Percentiles rank a stretch among this genome's conserved stretches.
phyloP scores from a whole-genome alignment of 2,113 vertebrate genomes.

The Emberiza fucata region DNA sequence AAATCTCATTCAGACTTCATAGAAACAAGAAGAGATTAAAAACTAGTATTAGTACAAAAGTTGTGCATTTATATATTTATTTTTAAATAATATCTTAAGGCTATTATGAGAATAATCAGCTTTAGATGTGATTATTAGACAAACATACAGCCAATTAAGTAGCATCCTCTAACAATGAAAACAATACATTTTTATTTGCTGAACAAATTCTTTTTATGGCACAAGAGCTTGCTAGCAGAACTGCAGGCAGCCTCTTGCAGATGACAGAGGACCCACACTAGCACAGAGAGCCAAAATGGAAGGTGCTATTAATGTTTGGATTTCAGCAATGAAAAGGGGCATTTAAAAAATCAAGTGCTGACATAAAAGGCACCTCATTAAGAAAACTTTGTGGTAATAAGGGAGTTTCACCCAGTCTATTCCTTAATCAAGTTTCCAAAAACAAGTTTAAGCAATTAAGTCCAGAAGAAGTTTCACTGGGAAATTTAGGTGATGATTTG shows the following conservation, averaged over 20 bases:
- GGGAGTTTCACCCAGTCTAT: not conserved
- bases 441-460: slow-evolving; percentile 29
- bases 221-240: slow-evolving; percentile 40
- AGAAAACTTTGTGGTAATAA: slow-evolving; percentile 48
- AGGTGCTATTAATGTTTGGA: slow-evolving; percentile 50
- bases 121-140: slow-evolving; percentile 90
- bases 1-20: slow-evolving; percentile 96
- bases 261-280: not conserved
- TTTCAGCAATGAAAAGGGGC: slow-evolving; percentile 59
- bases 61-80: slow-evolving; percentile 84
- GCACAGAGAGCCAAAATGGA: slow-evolving; percentile 17
- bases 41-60: slow-evolving; percentile 88
- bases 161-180: slow-evolving; percentile 76
- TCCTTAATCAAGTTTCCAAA: slow-evolving; percentile 41
- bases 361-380: slow-evolving; percentile 50
- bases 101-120: slow-evolving; percentile 84
- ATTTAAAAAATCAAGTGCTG: slow-evolving; percentile 62
- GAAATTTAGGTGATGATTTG: not conserved
- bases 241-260: slow-evolving; percentile 35
- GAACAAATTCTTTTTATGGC: slow-evolving; percentile 70
- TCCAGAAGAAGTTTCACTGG: slow-evolving; percentile 1
- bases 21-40: slow-evolving; percentile 95
- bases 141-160: slow-evolving; percentile 78
- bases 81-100: slow-evolving; percentile 83
- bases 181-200: slow-evolving; percentile 75